phyloP scores from a whole-genome alignment of 1,140 invertebrate genomes.

The Anadara kagoshimensis region DNA sequence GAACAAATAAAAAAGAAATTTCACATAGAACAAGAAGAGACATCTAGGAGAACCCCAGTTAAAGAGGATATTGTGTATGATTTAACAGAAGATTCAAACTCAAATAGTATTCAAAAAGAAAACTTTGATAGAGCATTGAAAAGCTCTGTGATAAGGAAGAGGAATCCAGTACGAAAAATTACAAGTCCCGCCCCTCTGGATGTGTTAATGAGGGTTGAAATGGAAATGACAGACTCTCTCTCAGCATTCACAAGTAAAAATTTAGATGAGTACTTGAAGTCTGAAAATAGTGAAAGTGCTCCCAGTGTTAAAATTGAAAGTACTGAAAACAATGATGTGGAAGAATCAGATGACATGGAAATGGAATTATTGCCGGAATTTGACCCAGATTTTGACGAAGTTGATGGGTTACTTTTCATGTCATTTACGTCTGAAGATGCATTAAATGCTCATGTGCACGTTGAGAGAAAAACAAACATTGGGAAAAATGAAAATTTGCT shows the following conservation, averaged over 20 bases:
- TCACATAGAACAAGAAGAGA: neutral
- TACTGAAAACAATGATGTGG: constrained; percentile 2
- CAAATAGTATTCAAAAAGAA: neutral
- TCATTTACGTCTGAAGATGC: constrained; percentile 62
- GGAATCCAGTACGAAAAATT: constrained; percentile 1
- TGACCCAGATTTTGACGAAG: constrained; percentile 68
- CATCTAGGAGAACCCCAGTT: neutral
- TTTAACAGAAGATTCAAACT: neutral
- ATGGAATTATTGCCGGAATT: constrained; percentile 32
- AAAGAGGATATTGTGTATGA: neutral
- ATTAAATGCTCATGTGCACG: constrained; percentile 58
- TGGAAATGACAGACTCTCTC: constrained; percentile 16
- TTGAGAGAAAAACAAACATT: constrained; percentile 56
- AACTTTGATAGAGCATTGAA: neutral
- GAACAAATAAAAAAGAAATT: no score
- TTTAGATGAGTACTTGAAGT: constrained; percentile 26
- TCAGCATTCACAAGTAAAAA: constrained; percentile 30
- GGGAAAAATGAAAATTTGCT: constrained; percentile 44
- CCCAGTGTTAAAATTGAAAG: constrained; percentile 1
- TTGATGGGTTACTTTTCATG: constrained; percentile 66
- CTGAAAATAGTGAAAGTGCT: constrained; percentile 13
- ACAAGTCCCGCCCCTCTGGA: constrained; percentile 28
- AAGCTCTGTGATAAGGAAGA: no score
- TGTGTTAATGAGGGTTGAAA: constrained; percentile 21
- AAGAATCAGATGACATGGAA: constrained; percentile 14